Evolutionary conservation across 2,797 vertebrate species (phyloP).

Genomic region (Hoplostethus atlanticus): DNA sequence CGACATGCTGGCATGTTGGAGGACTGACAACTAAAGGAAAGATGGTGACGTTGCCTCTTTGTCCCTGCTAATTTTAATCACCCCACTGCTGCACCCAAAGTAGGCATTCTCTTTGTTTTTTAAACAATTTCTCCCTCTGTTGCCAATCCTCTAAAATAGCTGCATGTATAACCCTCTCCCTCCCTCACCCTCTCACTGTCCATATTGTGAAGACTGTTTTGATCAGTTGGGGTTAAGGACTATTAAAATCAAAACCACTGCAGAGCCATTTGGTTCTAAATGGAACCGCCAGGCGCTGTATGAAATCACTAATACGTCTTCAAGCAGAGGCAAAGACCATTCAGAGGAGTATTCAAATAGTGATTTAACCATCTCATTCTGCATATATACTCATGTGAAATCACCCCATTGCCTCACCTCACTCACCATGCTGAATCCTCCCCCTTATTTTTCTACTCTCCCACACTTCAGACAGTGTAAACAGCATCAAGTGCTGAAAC

Average conservation of each 20-base stretch:
- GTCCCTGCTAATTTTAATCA: no score
- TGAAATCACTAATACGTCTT: neutral
- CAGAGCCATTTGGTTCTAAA: neutral
- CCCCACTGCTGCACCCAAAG: no score
- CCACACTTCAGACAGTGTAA: neutral
- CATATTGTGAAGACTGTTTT: no score
- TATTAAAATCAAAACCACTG: neutral
- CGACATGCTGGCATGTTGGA: no score
- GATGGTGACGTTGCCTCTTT: no score
- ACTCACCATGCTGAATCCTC: neutral
- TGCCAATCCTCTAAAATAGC: no score
- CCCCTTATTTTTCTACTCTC: neutral
- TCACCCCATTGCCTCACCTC: neutral
- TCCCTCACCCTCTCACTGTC: no score
- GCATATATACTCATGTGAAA: neutral
- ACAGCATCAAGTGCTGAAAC: slow-evolving; percentile 40
- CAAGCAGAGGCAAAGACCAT: neutral
- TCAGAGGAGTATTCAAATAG: neutral
- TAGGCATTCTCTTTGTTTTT: no score
- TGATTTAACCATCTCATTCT: neutral
- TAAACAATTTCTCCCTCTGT: no score
- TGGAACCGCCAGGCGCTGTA: neutral
- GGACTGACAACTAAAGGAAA: no score
- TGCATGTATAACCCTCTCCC: neutral
- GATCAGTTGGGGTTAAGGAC: neutral